A percentile compares a stretch with the other conserved stretches of the same genome.
Evolutionary conservation across 2,797 vertebrate genomes (phyloP).

Genomic region (Hephaestus fuliginosus): DNA sequence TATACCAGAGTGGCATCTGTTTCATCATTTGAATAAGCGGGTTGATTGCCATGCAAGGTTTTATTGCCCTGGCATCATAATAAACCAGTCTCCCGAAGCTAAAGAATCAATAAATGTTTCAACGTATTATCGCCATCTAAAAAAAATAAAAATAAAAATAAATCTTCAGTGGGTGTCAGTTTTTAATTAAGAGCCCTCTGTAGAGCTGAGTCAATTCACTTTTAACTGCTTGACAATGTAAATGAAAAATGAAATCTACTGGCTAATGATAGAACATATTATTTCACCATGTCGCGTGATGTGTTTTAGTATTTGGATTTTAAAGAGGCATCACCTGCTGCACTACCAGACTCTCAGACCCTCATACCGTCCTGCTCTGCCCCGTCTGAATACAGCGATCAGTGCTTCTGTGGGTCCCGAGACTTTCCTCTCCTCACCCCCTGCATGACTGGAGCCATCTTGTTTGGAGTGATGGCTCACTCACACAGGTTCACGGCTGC

Average conservation of each 20-base stretch:
- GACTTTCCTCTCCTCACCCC: conserved; percentile 61
- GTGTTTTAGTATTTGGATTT: conserved; percentile 8
- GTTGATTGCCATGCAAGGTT: conserved; percentile 50
- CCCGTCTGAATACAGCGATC: conserved; percentile 56
- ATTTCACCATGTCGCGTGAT: neutral
- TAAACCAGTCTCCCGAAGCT: conserved; percentile 40
- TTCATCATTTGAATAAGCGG: conserved; percentile 59
- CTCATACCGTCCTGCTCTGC: conserved; percentile 10
- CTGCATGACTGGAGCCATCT: conserved; percentile 93
- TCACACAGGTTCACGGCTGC: conserved; percentile 97
- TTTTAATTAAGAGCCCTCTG: conserved; percentile 36
- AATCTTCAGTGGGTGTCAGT: conserved; percentile 10
- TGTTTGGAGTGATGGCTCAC: conserved; percentile 97
- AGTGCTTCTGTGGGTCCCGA: conserved; percentile 50
- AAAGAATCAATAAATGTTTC: conserved; percentile 46
- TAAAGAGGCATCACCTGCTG: conserved; percentile 23
- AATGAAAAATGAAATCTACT: conserved; percentile 25
- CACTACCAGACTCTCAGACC: neutral
- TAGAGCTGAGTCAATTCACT: conserved; percentile 16
- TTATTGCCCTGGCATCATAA: conserved; percentile 54
- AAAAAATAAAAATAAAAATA: conserved; percentile 14
- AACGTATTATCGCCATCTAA: conserved; percentile 34
- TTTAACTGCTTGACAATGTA: conserved; percentile 8
- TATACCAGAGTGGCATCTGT: conserved; percentile 64
- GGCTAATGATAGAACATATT: neutral